Base-by-base conservation (phyloP, 2,888 invertebrate genomes). In the Mythimna vitellina region DNA sequence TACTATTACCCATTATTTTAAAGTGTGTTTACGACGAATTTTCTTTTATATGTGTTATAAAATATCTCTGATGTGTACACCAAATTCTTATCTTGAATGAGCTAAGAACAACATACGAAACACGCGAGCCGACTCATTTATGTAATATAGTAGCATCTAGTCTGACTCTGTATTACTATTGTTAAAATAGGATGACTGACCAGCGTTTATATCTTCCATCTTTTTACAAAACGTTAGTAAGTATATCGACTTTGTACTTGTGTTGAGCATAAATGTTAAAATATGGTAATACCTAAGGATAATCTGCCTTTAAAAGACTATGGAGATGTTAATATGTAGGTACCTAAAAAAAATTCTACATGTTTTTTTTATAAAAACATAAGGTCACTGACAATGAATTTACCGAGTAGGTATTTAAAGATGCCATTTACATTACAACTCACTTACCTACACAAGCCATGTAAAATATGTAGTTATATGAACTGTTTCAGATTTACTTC, bases 11-110 rank as follows among this genome's bases (percentile, higher is more conserved):
- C 56, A 35, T 25, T 56, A 6, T 46, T 17, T 22, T 8, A 17
- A n/a, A 17, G n/a, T 1, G 6, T 22, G 12, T 9, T 17, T 46
- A 22, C 17, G 20, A 14, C 46, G 46, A 20, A 51, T 25, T 10
- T 38, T 17, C 22, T 10, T 70, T 25, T 57, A 46, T 57, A 25
- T 14, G 58, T 66, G 42, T 56, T 29, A 51, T 29, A 51, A 29
- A 51, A 42, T 51, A 51, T 51, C 49, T 51, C 49, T n/a, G n/a
- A 51, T 9, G 49, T 51, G 49, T n/a, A 49, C 49, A 51, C n/a
- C 49, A 9, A 46, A 51, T 51, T 51, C n/a, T 51, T 51, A 51
- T 51, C 49, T 51, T n/a, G 49, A 51, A 51, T 3, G 49, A n/a
- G n/a, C n/a, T 51, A 20, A 46, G 46, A 46, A 46, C 46, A 6